Base-by-base conservation (phyloP, 2,113 vertebrate genomes). In the Rana temporaria region DNA sequence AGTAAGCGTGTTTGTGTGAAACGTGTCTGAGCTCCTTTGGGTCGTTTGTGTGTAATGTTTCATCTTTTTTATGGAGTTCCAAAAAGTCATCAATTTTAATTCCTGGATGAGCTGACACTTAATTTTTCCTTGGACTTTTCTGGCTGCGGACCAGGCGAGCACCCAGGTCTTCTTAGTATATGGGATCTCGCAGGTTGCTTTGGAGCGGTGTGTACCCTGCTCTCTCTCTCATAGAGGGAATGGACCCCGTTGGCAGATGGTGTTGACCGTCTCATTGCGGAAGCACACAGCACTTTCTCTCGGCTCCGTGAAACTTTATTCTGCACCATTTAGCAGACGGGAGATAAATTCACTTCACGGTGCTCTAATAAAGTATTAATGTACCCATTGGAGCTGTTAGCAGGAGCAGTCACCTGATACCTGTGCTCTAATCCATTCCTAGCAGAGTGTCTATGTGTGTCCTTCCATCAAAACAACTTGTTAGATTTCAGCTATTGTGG, bases 241-340 rank as follows among this genome's bases (percentile, higher is more conserved):
- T 55, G 55, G 80, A 56, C 59, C 60, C 64, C 38, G 57, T 57
- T 20, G 62, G 80, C 80, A 82, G 80, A 82, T 82, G 80, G 80
- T 82, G 80, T 82, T 82, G 80, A 82, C 80, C 57, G 79, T 26
- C 63, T 74, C 52, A 7, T 53, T 66, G 70, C 80, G 80, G 80
- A 82, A 75, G 80, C 62, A 8, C 42, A 65, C 17, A 74, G 15
- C 48, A 38, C 67, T 64, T 48, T 82, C 70, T 53, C 80, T 66
- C 66, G 62, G 70, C 80, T 67, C 80, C 56, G 15, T 67, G 70
- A 82, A 30, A 65, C n/a, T 82, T 48, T 48, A 9, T 82, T 74
- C 69, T 75, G 80, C 80, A 65, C 70, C 80, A 82, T 82, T 82
- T 82, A 82, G 70, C 80, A 82, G 62, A 82, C 32, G 75, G 62